phyloP scores from a whole-genome alignment of 2,113 vertebrate species.

The Datnioides undecimradiatus region DNA sequence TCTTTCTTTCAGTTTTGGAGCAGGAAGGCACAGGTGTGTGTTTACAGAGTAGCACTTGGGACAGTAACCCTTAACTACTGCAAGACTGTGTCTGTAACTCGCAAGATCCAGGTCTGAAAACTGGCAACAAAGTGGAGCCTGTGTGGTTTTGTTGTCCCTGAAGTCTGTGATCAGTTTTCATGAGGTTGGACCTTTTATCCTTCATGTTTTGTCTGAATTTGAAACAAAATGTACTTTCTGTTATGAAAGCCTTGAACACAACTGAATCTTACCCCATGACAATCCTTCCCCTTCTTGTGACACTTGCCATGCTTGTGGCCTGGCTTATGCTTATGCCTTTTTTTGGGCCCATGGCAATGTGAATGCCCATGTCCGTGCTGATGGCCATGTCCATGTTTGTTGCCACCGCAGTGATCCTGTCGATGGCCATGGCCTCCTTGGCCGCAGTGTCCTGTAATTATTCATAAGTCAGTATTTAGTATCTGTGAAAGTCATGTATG shows the following conservation, averaged over 20 bases:
- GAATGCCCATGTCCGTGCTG: not conserved
- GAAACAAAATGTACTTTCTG: not conserved
- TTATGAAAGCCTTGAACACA: not conserved
- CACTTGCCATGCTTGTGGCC: constrained; percentile 63
- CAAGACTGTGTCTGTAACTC: not conserved
- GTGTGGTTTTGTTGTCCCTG: too few species aligned
- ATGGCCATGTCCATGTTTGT: not conserved
- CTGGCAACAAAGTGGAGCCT: too few species aligned
- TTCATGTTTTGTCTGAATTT: not conserved
- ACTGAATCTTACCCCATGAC: constrained; percentile 61
- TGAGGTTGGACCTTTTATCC: not conserved
- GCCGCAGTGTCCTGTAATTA: constrained; percentile 7
- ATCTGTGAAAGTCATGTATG: not conserved
- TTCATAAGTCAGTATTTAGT: not conserved
- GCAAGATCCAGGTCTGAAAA: too few species aligned
- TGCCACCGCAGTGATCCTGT: not conserved
- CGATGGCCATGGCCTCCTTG: not conserved
- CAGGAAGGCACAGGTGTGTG: too few species aligned
- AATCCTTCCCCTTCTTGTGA: constrained; percentile 69
- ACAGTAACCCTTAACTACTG: not conserved
- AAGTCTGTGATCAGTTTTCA: not conserved
- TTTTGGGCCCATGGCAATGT: not conserved
- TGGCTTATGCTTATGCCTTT: not conserved
- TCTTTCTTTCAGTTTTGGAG: not conserved
- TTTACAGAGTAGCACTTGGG: too few species aligned